Conservation (phyloP, 2,888 invertebrate genomes). For the Cotesia congregata region DNA sequence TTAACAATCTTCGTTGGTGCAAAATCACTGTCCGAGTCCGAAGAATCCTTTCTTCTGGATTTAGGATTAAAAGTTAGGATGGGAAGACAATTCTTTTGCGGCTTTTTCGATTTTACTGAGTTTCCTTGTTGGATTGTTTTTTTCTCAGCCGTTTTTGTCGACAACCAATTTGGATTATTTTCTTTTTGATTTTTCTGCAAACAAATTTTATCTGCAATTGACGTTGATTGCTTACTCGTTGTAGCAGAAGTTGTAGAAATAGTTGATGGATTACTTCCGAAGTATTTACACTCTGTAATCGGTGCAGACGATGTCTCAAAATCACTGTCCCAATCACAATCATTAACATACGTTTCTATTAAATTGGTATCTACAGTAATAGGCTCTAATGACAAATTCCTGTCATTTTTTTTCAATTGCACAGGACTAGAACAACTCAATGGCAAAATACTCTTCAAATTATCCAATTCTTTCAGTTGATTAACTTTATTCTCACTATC, state of each 20-base stretch:
- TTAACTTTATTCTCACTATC: background rate
- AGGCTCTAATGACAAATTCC: background rate
- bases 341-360: conserved; percentile 36
- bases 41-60: background rate
- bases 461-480: background rate
- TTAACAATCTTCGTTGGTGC: conserved; percentile 31
- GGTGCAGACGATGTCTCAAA: conserved; percentile 43
- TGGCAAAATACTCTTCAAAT: background rate
- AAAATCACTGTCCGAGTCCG: conserved; percentile 35
- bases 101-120: background rate
- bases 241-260: background rate
- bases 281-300: conserved; percentile 31
- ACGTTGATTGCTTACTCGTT: background rate
- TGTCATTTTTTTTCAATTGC: background rate
- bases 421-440: conserved; percentile 12
- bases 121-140: background rate
- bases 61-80: background rate
- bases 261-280: background rate
- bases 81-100: background rate
- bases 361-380: background rate
- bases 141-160: background rate
- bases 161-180: background rate
- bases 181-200: background rate
- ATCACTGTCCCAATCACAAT: conserved; percentile 57
- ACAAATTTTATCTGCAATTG: background rate